Evolutionary conservation across 2,113 vertebrate genomes (phyloP).

Genomic region (Malaclemys terrapin): DNA sequence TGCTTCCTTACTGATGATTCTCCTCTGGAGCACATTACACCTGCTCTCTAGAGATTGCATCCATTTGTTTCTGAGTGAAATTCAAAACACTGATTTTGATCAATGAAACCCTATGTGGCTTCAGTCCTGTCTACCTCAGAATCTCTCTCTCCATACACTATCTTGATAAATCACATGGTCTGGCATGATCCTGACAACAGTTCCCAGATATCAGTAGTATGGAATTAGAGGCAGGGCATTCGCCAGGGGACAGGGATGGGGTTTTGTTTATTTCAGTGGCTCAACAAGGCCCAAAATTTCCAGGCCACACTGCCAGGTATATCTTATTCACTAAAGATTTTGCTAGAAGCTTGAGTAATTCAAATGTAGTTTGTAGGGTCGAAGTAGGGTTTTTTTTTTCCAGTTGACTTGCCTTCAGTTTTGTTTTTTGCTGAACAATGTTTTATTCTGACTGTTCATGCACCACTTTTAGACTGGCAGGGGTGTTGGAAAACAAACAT

Average conservation of each 20-base stretch:
- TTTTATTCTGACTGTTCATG: not conserved
- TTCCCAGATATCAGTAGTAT: not conserved
- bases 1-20: not conserved
- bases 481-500: not conserved
- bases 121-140: not conserved
- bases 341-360: not conserved
- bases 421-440: not conserved
- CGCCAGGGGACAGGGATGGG: not conserved
- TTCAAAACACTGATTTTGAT: not conserved
- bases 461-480: not conserved
- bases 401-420: not conserved
- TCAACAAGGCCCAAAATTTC: not conserved
- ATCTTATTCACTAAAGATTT: not conserved
- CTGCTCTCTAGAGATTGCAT: not conserved
- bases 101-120: not conserved
- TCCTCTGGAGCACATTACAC: not conserved
- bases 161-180: not conserved
- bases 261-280: not conserved
- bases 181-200: not conserved
- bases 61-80: not conserved
- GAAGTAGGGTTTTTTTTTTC: not conserved
- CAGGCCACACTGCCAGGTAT: not conserved
- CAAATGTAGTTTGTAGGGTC: not conserved
- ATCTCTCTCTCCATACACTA: not conserved
- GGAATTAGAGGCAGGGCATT: not conserved